These are phyloP conservation scores for Podarcis muralis DNA, from an alignment of 2,113 vertebrate genomes.

Conservation along the genomic window DNA sequence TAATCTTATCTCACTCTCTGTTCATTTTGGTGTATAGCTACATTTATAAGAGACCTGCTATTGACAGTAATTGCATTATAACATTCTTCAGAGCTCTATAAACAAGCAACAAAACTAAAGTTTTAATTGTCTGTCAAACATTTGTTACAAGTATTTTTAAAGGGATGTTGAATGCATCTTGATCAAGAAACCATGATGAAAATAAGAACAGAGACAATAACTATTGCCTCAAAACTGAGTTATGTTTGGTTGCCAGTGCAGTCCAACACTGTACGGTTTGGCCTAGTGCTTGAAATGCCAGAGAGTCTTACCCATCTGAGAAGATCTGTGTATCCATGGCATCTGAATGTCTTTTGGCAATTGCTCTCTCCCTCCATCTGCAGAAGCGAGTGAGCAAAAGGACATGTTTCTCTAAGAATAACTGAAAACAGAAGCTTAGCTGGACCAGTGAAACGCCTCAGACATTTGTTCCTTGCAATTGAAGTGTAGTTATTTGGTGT, in stretches of 20 bases:
- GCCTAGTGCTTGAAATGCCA: not conserved
- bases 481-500: not conserved
- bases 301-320: not conserved
- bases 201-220: not conserved
- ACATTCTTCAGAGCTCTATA: slow-evolving; percentile 43
- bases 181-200: not conserved
- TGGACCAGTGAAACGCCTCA: not conserved
- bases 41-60: slow-evolving; percentile 52
- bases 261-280: not conserved
- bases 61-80: slow-evolving; percentile 47
- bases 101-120: slow-evolving; percentile 36
- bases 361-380: slow-evolving; percentile 5
- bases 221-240: not conserved
- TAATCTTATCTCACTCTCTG: slow-evolving; percentile 27
- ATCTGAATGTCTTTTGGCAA: slow-evolving; percentile 26
- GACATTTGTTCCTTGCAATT: not conserved
- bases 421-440: not conserved
- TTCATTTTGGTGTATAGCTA: slow-evolving; percentile 38
- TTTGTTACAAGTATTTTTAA: not conserved
- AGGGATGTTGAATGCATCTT: not conserved
- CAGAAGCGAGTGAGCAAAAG: not conserved
- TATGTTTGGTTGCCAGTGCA: not conserved
- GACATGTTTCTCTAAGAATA: slow-evolving; percentile 2
- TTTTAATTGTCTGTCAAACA: slow-evolving; percentile 9
- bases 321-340: slow-evolving; percentile 3